A percentile compares a stretch with the other conserved stretches of the same genome.
These are phyloP conservation scores for Calameuta filiformis DNA, from an alignment of 2,888 invertebrate species.

Conservation along the genomic window DNA sequence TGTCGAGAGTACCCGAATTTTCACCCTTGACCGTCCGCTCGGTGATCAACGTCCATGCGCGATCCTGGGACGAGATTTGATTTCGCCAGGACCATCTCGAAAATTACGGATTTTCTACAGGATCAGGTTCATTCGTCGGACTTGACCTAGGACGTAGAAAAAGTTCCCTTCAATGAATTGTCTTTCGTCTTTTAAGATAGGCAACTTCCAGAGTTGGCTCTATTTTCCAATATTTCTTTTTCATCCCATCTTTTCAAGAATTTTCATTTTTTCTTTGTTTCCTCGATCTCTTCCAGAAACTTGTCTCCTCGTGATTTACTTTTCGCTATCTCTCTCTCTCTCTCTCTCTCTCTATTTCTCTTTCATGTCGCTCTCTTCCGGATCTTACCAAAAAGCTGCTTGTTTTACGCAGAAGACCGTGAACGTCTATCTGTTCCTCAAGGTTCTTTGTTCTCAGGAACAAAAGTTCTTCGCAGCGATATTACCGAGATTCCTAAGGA, in stretches of 20 bases:
- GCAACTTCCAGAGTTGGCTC: background rate
- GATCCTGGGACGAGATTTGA: conserved; percentile 3
- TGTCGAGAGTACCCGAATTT: background rate
- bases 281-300: background rate
- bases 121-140: background rate
- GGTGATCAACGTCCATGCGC: conserved; percentile 6
- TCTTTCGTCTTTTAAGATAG: background rate
- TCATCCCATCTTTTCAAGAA: background rate
- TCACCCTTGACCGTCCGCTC: conserved; percentile 1
- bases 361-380: background rate
- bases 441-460: background rate
- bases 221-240: background rate
- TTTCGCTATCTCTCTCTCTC: background rate
- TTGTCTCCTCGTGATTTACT: background rate
- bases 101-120: background rate
- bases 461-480: background rate
- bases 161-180: background rate
- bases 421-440: background rate
- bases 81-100: background rate
- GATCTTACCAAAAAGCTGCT: background rate
- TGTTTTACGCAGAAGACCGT: background rate
- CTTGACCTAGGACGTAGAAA: background rate
- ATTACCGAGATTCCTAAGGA: background rate
- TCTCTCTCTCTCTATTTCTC: background rate
- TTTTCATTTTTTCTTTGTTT: background rate